A percentile compares a stretch with the other conserved stretches of the same genome.
Conservation (phyloP, 1,140 invertebrate genomes). For the Cotesia glomerata region DNA sequence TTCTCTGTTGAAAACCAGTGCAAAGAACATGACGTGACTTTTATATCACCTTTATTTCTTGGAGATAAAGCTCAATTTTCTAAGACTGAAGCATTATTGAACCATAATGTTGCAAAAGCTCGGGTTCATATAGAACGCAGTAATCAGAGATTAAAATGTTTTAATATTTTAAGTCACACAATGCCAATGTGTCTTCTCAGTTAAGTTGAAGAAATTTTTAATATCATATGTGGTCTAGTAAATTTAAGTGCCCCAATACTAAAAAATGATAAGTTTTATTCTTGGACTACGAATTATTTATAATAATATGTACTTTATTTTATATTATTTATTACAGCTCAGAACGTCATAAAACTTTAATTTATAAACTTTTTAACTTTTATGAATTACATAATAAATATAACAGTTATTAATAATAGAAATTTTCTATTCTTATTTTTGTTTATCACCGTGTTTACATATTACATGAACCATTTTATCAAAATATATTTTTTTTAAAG, state of each 20-base stretch:
- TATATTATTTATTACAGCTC: neutral
- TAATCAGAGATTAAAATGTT: slow-evolving; percentile 22
- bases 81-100: slow-evolving; percentile 8
- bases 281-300: neutral
- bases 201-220: slow-evolving; percentile 34
- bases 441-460: no score
- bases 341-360: no score
- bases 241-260: slow-evolving; percentile 38
- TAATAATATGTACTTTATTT: neutral
- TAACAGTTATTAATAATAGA: no score
- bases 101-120: slow-evolving; percentile 26
- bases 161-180: slow-evolving; percentile 10
- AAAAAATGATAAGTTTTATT: slow-evolving; percentile 27
- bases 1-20: slow-evolving; percentile 17
- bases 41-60: no score
- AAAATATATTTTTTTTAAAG: no score
- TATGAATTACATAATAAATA: no score
- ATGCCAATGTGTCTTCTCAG: neutral
- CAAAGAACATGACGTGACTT: no score
- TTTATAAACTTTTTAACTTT: no score
- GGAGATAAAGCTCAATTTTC: no score
- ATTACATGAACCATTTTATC: no score
- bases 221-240: slow-evolving; percentile 31
- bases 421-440: no score
- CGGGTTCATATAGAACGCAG: slow-evolving; percentile 22